Evolutionary conservation across 2,888 invertebrate species (phyloP), one percentile per base, ranked within the genome.

Genomic region (Pherbina coryleti): DNA sequence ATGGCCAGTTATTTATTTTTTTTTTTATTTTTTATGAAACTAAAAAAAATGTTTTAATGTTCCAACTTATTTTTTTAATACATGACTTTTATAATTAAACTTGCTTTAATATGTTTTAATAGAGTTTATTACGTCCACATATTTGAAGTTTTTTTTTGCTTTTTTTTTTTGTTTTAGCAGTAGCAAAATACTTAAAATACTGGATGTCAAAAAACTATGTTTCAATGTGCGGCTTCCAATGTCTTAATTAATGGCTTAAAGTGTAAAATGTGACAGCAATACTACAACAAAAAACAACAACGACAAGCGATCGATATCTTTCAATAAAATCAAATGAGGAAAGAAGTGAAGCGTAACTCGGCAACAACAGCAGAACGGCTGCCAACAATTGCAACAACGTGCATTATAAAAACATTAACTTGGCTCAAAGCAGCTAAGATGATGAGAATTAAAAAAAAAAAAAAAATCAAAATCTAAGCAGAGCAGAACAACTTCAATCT

Each of bases 401-500:
- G 37, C 66, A 72, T 77, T 77, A 71, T 62, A 51, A 66, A 22
- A 22, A 57, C 69, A 28, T 69, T 71, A 67, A 37, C 51, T 19
- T 37, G 8, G 34, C 25, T 19, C 28, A 83, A 84, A 82, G 83
- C 82, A 60, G 80, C 80, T 76, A 79, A 71, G 80, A 78, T 81
- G 84, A 85, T 84, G 81, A 82, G 78, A 81, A 64, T 34, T 31
- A 9, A 81, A 82, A 80, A 69, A 75, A 74, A 79, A 49, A 37
- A n/a, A 19, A 49, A 67, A 67, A 67, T 19, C 4, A 64, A n/a
- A 19, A 22, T 67, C 49, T 75, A 66, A 69, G 37, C 55, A 8
- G 14, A 77, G 75, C 34, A 74, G 51, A 51, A 55, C 5, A 19
- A 3, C 55, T 2, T 19, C 53, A 25, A 25, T 28, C 22, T 17